Percentiles rank a stretch among this genome's conserved stretches.
phyloP scores from a whole-genome alignment of 2,888 invertebrate genomes.

The Sminthurides aquaticus region DNA sequence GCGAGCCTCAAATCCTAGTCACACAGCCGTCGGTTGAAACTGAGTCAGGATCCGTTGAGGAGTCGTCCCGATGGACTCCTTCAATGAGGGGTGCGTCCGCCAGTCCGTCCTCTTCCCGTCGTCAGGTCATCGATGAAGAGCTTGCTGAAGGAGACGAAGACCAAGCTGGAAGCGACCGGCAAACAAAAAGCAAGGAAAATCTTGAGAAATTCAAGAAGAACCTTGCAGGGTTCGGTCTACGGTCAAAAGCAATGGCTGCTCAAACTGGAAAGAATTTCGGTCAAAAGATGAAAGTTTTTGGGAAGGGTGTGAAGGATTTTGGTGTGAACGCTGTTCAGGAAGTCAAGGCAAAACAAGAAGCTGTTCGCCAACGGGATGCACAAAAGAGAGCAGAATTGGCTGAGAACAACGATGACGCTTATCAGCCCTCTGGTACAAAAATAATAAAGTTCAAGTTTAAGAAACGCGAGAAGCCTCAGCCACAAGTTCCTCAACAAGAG shows the following conservation, averaged over 20 bases:
- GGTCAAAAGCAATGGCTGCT: conserved; percentile 34
- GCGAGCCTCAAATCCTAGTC: conserved; percentile 30
- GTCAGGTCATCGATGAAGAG: not conserved
- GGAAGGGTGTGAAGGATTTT: conserved; percentile 29
- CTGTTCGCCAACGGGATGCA: conserved; percentile 39
- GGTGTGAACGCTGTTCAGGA: conserved; percentile 35
- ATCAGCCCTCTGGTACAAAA: not conserved
- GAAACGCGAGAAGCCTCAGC: conserved; percentile 3
- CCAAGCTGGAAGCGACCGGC: not conserved
- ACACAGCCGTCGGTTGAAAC: conserved; percentile 32
- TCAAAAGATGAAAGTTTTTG: conserved; percentile 29
- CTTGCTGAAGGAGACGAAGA: not conserved
- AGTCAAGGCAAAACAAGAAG: conserved; percentile 35
- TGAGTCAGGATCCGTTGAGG: conserved; percentile 8
- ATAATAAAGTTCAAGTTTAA: conserved; percentile 25
- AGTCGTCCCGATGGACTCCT: not conserved
- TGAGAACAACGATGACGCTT: conserved; percentile 41
- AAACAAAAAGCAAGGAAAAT: conserved; percentile 27
- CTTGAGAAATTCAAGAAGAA: conserved; percentile 31
- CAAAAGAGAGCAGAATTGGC: conserved; percentile 44
- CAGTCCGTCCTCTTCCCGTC: not conserved
- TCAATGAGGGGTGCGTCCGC: not conserved
- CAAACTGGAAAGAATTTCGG: conserved; percentile 32
- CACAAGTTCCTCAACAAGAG: not conserved
- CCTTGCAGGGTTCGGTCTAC: conserved; percentile 34